Base-by-base conservation (phyloP, 2,797 vertebrate species). In the Pseudopleuronectes americanus region DNA sequence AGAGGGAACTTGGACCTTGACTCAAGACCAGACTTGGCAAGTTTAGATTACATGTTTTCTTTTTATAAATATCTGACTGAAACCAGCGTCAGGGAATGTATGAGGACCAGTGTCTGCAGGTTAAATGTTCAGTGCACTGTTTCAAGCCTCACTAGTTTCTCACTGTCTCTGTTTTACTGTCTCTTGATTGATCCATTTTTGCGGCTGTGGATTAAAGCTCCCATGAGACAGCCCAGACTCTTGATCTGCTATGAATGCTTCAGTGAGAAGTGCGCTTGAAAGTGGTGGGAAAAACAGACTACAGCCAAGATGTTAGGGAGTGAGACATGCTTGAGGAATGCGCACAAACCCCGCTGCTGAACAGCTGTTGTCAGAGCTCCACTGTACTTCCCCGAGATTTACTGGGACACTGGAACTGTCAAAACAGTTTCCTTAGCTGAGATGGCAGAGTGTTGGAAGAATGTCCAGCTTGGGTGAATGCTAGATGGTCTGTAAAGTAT, bases 281-380 rank as follows among this genome's bases (percentile, higher is more conserved):
- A 92, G 93, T 90, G 95, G 95, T 96, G 96, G 96, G 96, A 97
- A 97, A 95, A 80, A 87, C 83, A 76, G 55, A 79, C 84, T 84
- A 68, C 76, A 92, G 95, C 96, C 96, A 96, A 96, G 92, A 94
- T 75, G 86, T 43, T 62, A 62, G 86, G 52, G 92, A 87, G 90
- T 96, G 95, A 96, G 95, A 94, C 95, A 96, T 93, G 86, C 69
- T 86, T 77, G 89, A 95, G 95, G 96, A 98, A 97, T 96, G 95
- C 73, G 84, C 57, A 80, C 87, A 83, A 72, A 16, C 53, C 60
- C 58, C 54, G 22, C 55, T 8, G 23, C 76, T 58, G 88, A 92
- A 95, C 96, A 97, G 97, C 96, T 97, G 96, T 92, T 92, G 81
- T 82, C 71, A 74, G 86, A 91, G 90, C 89, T 92, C 93, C 89